Conservation (phyloP, 2,888 invertebrate genomes). For the Sphaerophoria rueppellii region DNA sequence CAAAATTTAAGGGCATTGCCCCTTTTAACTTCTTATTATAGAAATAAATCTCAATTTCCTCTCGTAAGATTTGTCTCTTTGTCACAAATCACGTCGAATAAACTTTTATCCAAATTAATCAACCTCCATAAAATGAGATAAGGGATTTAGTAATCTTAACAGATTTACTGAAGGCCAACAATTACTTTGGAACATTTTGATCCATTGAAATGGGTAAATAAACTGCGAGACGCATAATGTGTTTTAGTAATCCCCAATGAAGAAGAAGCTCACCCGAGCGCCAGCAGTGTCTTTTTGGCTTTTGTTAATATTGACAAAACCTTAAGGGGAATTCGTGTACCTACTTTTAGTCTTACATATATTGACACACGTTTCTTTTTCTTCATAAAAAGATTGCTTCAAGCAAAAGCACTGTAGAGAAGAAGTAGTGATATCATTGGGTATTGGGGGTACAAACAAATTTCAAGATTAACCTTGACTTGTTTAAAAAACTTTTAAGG, state of each 20-base stretch:
- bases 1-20: too few relatives aligned
- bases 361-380: too few relatives aligned
- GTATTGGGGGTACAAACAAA: too few relatives aligned
- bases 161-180: slow-evolving; percentile 10
- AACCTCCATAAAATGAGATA: not conserved
- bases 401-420: too few relatives aligned
- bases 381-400: too few relatives aligned
- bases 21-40: too few relatives aligned
- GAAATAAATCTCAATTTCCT: too few relatives aligned
- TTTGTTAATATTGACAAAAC: slow-evolving; percentile 10
- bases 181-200: not conserved
- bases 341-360: not conserved
- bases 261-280: not conserved
- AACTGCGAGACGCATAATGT: slow-evolving; percentile 20
- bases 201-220: slow-evolving; percentile 33
- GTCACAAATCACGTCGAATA: too few relatives aligned
- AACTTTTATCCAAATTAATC: not conserved
- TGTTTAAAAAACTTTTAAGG: too few relatives aligned
- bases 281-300: not conserved
- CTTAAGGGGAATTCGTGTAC: not conserved
- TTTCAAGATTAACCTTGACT: too few relatives aligned
- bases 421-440: too few relatives aligned
- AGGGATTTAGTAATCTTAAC: not conserved
- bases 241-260: slow-evolving; percentile 10
- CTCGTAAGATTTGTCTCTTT: too few relatives aligned